Evolutionary conservation across 2,888 invertebrate species (phyloP).

Genomic region (Caenorhabditis angaria): DNA sequence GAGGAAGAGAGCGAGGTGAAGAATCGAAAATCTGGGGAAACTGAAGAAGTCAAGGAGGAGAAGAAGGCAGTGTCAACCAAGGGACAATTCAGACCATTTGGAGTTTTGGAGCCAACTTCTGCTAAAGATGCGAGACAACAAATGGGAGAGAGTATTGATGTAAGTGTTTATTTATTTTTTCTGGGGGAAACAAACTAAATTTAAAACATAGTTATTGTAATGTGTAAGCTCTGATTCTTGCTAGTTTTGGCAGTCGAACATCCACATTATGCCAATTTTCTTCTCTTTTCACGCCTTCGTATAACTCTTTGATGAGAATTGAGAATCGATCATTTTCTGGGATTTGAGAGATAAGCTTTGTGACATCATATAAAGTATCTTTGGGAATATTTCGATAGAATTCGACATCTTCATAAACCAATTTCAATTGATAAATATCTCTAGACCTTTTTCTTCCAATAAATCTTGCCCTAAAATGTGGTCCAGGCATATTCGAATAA

Average conservation of each 20-base stretch:
- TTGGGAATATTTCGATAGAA: neutral
- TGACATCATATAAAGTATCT: neutral
- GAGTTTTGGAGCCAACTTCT: conserved; percentile 41
- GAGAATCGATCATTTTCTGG: neutral
- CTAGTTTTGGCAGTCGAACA: neutral
- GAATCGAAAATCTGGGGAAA: conserved; percentile 12
- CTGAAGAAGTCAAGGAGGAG: conserved; percentile 26
- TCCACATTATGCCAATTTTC: neutral
- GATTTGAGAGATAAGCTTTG: neutral
- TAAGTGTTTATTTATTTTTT: neutral
- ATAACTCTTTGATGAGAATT: neutral
- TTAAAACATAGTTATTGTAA: neutral
- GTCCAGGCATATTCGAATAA: neutral
- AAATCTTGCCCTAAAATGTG: neutral
- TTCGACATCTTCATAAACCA: neutral
- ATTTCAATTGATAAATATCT: neutral
- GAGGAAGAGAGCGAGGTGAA: neutral
- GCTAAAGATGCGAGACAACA: conserved; percentile 43
- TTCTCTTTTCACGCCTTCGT: neutral
- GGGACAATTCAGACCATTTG: conserved; percentile 46
- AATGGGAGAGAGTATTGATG: conserved; percentile 12
- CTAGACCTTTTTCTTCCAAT: neutral
- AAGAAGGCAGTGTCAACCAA: conserved; percentile 13
- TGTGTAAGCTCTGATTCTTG: neutral
- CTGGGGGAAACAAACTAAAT: neutral